Evolutionary conservation across 2,797 vertebrate genomes (phyloP), one percentile per base, ranked within the genome.

Genomic region (Ambastaia sidthimunki): DNA sequence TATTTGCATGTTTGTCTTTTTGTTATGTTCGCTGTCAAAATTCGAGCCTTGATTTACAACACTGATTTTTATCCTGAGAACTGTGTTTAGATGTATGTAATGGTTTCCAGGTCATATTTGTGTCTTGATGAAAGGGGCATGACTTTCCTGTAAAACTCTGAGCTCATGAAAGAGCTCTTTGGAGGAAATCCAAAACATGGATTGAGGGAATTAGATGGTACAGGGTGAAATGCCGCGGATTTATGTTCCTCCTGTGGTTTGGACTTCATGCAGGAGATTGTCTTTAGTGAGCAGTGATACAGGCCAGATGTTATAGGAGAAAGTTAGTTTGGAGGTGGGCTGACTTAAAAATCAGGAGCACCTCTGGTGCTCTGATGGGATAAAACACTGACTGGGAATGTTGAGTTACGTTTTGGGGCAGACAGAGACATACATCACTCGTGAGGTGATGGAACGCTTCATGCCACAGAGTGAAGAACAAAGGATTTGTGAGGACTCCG

Each of bases 281-380:
- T 85, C 89, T 89, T 87, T 86, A 80, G 88, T 88, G 89, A 89
- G 81, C 76, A 77, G 74, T 85, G 82, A 90, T 89, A 80, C 83
- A 85, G 85, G 87, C 89, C 90, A 92, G 88, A 92, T 92, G 90
- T 85, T 84, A 86, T 57, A 69, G 54, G 69, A n/a, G 55, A 86
- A 80, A 82, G 21, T 82, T 87, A 25, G 75, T 65, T 85, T 84
- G 18, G 23, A 37, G 60, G 62, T 6, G 18, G 66, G 47, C n/a
- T 3, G 3, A 74, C 31, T 59, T 78, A 21, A 25, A 15, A 16
- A 48, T 70, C 70, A 25, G 3, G 52, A 47, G 66, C 48, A 62
- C 23, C 13, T 41, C 44, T 60, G 18, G 41, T 37, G 50, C 48
- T 54, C 67, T 54, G 71, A 80, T 80, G 54, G 78, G 66, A 70